Percentiles rank a stretch among this genome's conserved stretches.
Conservation (phyloP, 2,113 vertebrate species). For the Eurypyga helias region DNA sequence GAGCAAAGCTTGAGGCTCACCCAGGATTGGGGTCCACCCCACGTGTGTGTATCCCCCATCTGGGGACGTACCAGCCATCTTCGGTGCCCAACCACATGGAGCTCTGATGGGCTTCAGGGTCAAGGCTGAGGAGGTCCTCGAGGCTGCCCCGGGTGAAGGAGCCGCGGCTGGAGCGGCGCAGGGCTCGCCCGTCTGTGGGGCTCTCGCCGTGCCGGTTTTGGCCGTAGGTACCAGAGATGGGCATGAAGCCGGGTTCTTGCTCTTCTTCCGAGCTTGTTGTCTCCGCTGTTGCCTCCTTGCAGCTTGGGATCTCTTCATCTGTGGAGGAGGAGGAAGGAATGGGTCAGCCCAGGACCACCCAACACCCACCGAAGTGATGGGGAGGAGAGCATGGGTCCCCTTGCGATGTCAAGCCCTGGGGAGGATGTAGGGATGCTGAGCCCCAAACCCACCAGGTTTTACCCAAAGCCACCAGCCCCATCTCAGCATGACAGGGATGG, state of each 20-base stretch:
- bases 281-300: constrained; percentile 90
- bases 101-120: constrained; percentile 95
- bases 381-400: rapidly evolving
- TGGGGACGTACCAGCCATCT: constrained; percentile 88
- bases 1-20: not conserved
- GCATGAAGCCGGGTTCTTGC: constrained; percentile 86
- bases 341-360: not conserved
- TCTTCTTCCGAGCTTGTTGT: constrained; percentile 97
- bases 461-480: not conserved
- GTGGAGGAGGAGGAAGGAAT: not conserved
- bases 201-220: constrained; percentile 80
- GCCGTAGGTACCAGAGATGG: constrained; percentile 76
- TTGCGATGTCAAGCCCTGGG: rapidly evolving
- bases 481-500: rapidly evolving
- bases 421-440: rapidly evolving
- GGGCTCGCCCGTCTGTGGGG: constrained; percentile 88
- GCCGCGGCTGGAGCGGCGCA: constrained; percentile 91
- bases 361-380: rapidly evolving
- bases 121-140: constrained; percentile 93
- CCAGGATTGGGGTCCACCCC: rapidly evolving
- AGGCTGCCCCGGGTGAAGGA: constrained; percentile 95
- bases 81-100: constrained; percentile 98
- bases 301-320: constrained; percentile 92
- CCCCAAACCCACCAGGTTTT: not conserved
- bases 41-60: rapidly evolving